Evolutionary conservation across 2,888 invertebrate genomes (phyloP), one percentile per base, ranked within the genome.

Genomic region (Drosophila emarginata): DNA sequence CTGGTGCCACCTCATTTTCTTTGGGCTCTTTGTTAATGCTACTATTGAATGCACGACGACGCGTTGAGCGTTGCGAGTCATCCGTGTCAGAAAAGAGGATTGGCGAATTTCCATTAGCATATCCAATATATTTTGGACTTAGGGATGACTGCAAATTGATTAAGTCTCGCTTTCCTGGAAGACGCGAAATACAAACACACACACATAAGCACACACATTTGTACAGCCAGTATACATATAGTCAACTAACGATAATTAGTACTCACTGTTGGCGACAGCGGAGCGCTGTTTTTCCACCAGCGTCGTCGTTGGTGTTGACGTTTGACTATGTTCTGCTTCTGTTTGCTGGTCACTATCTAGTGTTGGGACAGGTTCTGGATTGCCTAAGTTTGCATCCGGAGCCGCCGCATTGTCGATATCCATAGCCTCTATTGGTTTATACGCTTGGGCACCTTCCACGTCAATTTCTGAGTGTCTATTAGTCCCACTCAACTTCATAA

Each of bases 51-150:
- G 59, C 26, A 23, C 78, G 89, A 32, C 74, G 76, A 73, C 77
- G 84, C 2, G 79, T 80, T 28, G 76, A 72, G 21, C 90, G 81
- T 7, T 75, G 57, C 68, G 71, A 72, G 61, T 87, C 82, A 50
- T 81, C 76, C 40, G 77, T 66, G 11, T 71, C 64, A 14, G 75
- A 39, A 50, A 61, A 67, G 60, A 73, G 70, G 67, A 61, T 79
- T 67, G 77, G 72, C 52, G 59, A 82, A 52, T 79, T 80, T 57
- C 81, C 75, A 58, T 76, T 77, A 11, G 59, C 61, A 52, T 88
- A 89, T n/a, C 90, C 91, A 62, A 91, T 91, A 66, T 90, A 91
- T 64, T 91, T 91, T 0, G 91, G 90, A 36, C 89, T 91, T 14
- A 91, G 67, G 45, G 85, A 86, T 4, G 91, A 91, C 68, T 90